A percentile compares a stretch with the other conserved stretches of the same genome.
phyloP scores from a whole-genome alignment of 2,888 invertebrate genomes.

The Herminia tarsipennalis region DNA sequence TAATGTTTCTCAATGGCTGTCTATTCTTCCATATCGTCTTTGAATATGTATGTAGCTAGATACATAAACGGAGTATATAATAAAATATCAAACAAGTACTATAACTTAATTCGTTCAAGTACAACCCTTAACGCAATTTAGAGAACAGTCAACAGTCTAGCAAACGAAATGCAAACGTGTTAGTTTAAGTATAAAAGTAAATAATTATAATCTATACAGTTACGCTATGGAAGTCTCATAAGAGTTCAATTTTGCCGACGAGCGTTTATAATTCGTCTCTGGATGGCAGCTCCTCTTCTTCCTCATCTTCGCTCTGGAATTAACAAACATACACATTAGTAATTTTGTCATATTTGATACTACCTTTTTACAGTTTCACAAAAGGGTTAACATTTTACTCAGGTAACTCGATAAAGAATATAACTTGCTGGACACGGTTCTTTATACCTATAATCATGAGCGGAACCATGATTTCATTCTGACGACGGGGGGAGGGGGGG shows the following conservation, averaged over 20 bases:
- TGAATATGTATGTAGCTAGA: constrained; percentile 11
- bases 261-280: constrained; percentile 92
- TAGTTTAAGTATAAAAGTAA: constrained; percentile 69
- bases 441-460: no score
- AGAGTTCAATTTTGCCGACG: constrained; percentile 51
- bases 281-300: constrained; percentile 90
- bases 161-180: constrained; percentile 70
- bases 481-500: no score
- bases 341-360: no score
- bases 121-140: constrained; percentile 64
- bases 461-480: no score
- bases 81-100: constrained; percentile 52
- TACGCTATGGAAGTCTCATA: constrained; percentile 79
- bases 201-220: constrained; percentile 77
- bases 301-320: constrained; percentile 86
- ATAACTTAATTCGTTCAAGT: constrained; percentile 36
- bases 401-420: no score
- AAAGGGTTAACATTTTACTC: no score
- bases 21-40: no score
- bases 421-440: no score
- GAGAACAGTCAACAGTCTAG: constrained; percentile 67
- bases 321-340: constrained; percentile 9
- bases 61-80: constrained; percentile 54
- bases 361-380: no score
- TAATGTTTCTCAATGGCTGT: no score